These are phyloP conservation scores for Calephelis nemesis DNA, from an alignment of 1,140 invertebrate species.

Conservation along the genomic window DNA sequence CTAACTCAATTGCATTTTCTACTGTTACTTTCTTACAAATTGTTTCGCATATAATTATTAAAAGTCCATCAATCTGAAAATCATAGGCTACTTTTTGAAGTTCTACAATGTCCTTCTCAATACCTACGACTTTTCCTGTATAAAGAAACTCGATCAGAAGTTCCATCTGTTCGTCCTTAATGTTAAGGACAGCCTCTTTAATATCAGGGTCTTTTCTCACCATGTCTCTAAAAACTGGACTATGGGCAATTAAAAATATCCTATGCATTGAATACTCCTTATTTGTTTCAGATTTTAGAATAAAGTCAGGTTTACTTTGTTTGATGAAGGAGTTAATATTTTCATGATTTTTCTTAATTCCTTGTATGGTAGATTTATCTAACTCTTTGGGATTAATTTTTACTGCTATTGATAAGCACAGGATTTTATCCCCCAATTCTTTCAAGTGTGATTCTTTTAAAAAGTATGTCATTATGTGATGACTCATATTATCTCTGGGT, in stretches of 20 bases:
- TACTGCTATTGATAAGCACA: background rate
- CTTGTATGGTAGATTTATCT: background rate
- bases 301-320: slow-evolving; percentile 14
- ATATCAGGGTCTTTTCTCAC: background rate
- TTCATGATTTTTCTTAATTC: slow-evolving; percentile 10
- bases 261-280: background rate
- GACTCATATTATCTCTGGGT: slow-evolving; percentile 1
- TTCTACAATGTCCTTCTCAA: slow-evolving; percentile 2
- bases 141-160: background rate
- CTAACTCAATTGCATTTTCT: slow-evolving; percentile 7
- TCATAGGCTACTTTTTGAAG: slow-evolving; percentile 11
- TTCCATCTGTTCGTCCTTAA: slow-evolving; percentile 5
- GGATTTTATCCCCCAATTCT: background rate
- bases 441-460: slow-evolving; percentile 1
- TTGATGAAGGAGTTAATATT: slow-evolving; percentile 2
- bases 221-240: slow-evolving; percentile 4
- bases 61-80: slow-evolving; percentile 1
- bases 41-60: slow-evolving; percentile 2
- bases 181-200: background rate
- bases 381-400: slow-evolving; percentile 5
- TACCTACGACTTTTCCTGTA: background rate
- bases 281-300: slow-evolving; percentile 8
- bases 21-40: background rate
- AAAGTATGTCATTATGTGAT: background rate
- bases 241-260: slow-evolving; percentile 9